Evolutionary conservation across 1,140 invertebrate species (phyloP).

Genomic region (Zaprionus camerounensis): DNA sequence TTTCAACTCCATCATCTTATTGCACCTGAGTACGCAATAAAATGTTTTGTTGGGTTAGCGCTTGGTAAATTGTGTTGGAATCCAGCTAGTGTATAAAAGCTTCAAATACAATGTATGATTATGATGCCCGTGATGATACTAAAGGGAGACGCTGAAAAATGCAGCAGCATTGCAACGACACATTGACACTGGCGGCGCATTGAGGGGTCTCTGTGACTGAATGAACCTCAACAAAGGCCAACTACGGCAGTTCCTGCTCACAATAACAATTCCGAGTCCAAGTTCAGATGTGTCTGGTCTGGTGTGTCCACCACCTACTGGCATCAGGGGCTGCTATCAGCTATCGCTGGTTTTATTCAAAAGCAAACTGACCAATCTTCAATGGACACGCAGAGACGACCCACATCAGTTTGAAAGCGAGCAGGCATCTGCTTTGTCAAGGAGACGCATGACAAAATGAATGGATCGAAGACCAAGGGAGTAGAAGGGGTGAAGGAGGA

Average conservation of each 20-base stretch:
- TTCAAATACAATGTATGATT: constrained; percentile 69
- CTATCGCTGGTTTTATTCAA: constrained; percentile 36
- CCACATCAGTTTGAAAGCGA: constrained; percentile 46
- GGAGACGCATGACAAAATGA: constrained; percentile 60
- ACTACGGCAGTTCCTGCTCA: constrained; percentile 25
- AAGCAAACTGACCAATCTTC: constrained; percentile 61
- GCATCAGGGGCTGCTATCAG: background rate
- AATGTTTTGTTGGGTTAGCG: background rate
- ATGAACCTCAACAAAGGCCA: constrained; percentile 72
- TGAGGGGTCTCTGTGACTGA: constrained; percentile 46
- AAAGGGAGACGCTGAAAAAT: constrained; percentile 72
- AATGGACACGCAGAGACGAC: constrained; percentile 22
- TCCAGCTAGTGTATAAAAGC: constrained; percentile 56
- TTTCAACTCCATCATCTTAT: background rate
- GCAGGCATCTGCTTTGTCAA: constrained; percentile 72
- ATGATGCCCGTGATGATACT: constrained; percentile 69
- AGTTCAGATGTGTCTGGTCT: background rate
- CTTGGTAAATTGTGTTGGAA: constrained; percentile 5
- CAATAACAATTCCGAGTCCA: constrained; percentile 2
- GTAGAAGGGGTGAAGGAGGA: background rate
- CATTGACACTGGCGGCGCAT: constrained; percentile 1
- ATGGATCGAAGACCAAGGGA: constrained; percentile 51
- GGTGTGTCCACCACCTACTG: background rate
- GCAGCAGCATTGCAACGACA: constrained; percentile 43
- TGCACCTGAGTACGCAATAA: background rate